phyloP scores from a whole-genome alignment of 2,113 vertebrate species.

The Cavia aperea region DNA sequence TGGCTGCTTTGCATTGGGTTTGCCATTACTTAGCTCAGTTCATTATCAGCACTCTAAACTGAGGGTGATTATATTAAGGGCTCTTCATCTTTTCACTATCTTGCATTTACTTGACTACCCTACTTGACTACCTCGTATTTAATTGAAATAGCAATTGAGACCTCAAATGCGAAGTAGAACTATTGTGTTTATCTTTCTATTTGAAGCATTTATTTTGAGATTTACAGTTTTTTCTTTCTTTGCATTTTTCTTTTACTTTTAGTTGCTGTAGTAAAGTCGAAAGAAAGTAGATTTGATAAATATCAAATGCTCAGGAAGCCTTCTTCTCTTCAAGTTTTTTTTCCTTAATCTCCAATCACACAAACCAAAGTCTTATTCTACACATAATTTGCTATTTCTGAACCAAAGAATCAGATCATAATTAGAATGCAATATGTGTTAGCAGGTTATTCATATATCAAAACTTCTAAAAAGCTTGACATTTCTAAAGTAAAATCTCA shows the following conservation, averaged over 20 bases:
- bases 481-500: background rate
- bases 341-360: background rate
- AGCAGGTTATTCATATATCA: background rate
- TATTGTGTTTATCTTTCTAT: background rate
- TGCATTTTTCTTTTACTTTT: background rate
- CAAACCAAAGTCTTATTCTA: background rate
- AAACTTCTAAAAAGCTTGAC: background rate
- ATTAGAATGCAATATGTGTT: background rate
- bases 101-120: constrained; percentile 61
- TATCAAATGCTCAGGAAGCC: background rate
- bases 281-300: background rate
- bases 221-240: background rate
- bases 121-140: constrained; percentile 55
- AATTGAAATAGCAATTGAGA: constrained; percentile 62
- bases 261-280: background rate
- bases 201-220: background rate
- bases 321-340: background rate
- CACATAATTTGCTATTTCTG: background rate
- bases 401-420: background rate
- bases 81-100: constrained; percentile 65
- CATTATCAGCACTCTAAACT: constrained; percentile 68
- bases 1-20: constrained; percentile 58
- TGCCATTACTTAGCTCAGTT: constrained; percentile 59
- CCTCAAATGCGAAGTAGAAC: background rate
- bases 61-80: constrained; percentile 65